Evolutionary conservation across 2,888 invertebrate species (phyloP), one percentile per base, ranked within the genome.

Genomic region (Allacma fusca): DNA sequence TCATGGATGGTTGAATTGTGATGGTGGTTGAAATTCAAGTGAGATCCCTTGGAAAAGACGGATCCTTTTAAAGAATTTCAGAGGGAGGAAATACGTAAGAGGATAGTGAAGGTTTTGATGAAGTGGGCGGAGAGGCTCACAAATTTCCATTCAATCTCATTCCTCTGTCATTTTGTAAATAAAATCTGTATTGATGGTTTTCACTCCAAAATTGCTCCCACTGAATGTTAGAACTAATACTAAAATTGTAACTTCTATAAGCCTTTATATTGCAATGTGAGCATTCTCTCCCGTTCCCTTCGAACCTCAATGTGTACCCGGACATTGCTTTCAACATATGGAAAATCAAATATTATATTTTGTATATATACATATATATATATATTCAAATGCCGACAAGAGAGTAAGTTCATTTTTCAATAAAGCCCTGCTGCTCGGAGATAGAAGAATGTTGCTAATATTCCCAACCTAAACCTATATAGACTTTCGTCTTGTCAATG

Each of bases 181-280:
- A 57, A 57, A 57, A 57, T 57, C 57, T 21, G 57, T 57, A 57
- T 57, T 57, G 57, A 57, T 57, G 57, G 21, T 57, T 16, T 57
- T 9, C 2, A 57, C 4, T 19, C 57, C 21, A 9, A 4, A 57
- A 21, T 57, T 21, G 4, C 57, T 16, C 16, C 19, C 21, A 57
- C 13, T 4, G 57, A 57, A 21, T 57, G 57, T 7, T 57, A 57
- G 57, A 21, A 57, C 21, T 19, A 57, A 34, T 57, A 21, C 21
- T 16, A 16, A 16, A 57, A 57, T 57, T 57, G 5, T 16, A 7
- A 16, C 5, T 34, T 4, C 9, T 34, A 34, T 34, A 34, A 34
- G 9, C 34, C 34, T 34, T 9, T 7, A 9, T 9, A 34, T 34
- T 34, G 4, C 34, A 34, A 34, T 34, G 9, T 24, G 4, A 5